These are phyloP conservation scores for Phalloptychus januarius DNA, from an alignment of 2,797 vertebrate species.

Conservation along the genomic window DNA sequence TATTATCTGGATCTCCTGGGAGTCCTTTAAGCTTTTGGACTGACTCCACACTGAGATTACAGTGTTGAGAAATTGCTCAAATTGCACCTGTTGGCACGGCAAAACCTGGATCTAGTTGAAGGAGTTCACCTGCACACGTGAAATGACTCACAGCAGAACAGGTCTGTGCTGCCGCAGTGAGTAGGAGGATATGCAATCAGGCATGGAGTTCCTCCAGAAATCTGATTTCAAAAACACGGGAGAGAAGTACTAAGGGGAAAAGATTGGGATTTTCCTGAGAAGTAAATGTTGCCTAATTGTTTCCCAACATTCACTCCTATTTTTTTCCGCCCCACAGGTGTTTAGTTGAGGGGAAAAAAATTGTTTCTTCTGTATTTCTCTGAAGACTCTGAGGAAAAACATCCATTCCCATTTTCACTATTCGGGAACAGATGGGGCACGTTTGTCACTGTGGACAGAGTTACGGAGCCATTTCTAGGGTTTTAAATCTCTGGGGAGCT, in stretches of 20 bases:
- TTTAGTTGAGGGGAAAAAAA: not conserved
- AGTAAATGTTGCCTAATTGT: not conserved
- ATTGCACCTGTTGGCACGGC: slow-evolving; percentile 1
- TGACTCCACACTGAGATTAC: not conserved
- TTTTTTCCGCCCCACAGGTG: not conserved
- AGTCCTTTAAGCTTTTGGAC: not conserved
- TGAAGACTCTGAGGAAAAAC: not conserved
- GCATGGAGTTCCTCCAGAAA: not conserved
- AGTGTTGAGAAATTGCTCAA: not conserved
- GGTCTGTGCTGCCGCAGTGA: not conserved
- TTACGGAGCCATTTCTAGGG: not conserved
- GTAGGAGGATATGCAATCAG: not conserved
- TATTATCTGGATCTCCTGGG: not conserved
- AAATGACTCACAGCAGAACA: not conserved
- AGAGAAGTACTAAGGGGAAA: not conserved
- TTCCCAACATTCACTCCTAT: too few species aligned
- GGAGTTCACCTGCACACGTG: not conserved
- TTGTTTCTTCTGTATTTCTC: not conserved
- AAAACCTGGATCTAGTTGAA: not conserved
- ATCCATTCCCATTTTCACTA: not conserved
- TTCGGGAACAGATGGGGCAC: not conserved
- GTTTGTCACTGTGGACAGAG: not conserved
- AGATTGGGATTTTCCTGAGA: not conserved
- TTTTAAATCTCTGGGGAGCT: not conserved
- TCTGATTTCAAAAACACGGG: not conserved